These are phyloP conservation scores for Listrodromus nycthemerus DNA, from an alignment of 2,888 invertebrate species.

Conservation along the genomic window DNA sequence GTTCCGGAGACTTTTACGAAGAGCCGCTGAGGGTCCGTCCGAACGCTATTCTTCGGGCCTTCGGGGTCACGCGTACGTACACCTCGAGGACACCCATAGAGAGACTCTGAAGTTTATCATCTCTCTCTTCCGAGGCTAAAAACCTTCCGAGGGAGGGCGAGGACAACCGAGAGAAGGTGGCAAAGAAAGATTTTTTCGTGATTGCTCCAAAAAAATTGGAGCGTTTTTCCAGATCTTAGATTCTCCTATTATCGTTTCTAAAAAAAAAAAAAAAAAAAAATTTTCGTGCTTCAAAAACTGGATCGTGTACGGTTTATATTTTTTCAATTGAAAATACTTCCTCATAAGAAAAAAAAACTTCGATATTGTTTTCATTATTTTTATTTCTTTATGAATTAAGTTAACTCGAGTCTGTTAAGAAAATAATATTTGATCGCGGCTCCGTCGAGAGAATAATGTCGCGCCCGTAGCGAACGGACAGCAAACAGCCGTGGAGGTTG, in stretches of 20 bases:
- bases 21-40: slow-evolving; percentile 37
- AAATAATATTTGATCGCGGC: not conserved
- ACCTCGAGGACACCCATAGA: slow-evolving; percentile 23
- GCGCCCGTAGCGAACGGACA: slow-evolving; percentile 23
- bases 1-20: slow-evolving; percentile 37
- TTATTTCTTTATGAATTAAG: not conserved
- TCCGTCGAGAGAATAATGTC: slow-evolving; percentile 47
- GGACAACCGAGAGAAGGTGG: not conserved
- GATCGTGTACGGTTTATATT: not conserved
- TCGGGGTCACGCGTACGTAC: slow-evolving; percentile 41
- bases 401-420: not conserved
- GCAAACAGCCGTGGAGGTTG: slow-evolving; percentile 31
- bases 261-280: no score
- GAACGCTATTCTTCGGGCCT: slow-evolving; percentile 14
- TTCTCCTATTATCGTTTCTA: not conserved
- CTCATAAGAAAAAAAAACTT: not conserved
- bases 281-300: not conserved
- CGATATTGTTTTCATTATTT: not conserved
- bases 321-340: not conserved
- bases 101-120: slow-evolving; percentile 21
- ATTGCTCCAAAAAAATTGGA: not conserved
- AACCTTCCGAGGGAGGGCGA: not conserved
- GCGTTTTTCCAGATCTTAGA: not conserved
- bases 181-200: not conserved
- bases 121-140: not conserved